Percentiles rank a stretch among this genome's conserved stretches.
Evolutionary conservation across 2,113 vertebrate genomes (phyloP).

Genomic region (Ibidorhyncha struthersii): DNA sequence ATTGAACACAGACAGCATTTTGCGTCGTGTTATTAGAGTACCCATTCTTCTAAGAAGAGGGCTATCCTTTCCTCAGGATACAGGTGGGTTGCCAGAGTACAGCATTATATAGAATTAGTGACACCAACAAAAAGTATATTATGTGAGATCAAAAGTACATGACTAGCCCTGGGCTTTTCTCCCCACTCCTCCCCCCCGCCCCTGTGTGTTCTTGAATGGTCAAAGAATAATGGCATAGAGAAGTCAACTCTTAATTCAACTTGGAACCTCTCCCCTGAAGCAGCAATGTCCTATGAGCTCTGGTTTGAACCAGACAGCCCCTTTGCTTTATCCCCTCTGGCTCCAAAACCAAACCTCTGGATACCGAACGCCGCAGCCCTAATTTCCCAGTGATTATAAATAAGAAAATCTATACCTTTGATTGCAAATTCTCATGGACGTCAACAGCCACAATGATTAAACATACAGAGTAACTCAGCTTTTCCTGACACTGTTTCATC

Average conservation of each 20-base stretch:
- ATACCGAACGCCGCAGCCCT: background rate
- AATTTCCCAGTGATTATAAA: background rate
- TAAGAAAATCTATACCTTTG: too few species aligned
- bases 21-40: background rate
- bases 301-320: background rate
- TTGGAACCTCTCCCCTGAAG: background rate
- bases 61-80: background rate
- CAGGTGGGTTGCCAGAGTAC: background rate
- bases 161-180: background rate
- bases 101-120: background rate
- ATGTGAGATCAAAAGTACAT: background rate
- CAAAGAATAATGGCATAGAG: background rate
- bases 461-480: background rate
- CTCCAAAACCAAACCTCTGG: too few species aligned
- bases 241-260: background rate
- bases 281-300: background rate
- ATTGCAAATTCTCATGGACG: background rate
- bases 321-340: background rate
- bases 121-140: background rate
- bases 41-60: background rate
- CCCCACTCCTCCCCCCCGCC: background rate
- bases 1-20: background rate
- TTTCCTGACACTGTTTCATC: background rate
- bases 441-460: rapidly evolving
- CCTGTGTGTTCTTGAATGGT: background rate